Percentiles rank a stretch among this genome's conserved stretches.
Conservation (phyloP, 2,113 vertebrate genomes). For the Cololabis saira region DNA sequence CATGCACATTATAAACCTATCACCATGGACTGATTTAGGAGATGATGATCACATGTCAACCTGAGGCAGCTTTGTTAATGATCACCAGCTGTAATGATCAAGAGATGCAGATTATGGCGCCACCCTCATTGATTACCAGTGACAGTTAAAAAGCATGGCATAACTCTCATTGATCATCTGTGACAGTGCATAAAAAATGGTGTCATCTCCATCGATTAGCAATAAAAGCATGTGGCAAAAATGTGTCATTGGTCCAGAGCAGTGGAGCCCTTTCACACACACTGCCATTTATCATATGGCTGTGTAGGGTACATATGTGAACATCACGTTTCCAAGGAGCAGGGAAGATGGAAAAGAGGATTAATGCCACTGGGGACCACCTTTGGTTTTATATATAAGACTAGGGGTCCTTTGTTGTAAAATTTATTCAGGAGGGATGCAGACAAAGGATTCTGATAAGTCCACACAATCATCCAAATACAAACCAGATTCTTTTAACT, state of each 20-base stretch:
- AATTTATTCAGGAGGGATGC: too few species aligned
- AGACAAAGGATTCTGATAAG: too few species aligned
- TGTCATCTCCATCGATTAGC: constrained; percentile 66
- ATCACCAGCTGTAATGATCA: constrained; percentile 55
- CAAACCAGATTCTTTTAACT: too few species aligned
- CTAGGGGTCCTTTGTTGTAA: too few species aligned
- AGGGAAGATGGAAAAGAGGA: background rate
- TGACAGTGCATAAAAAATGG: constrained; percentile 53
- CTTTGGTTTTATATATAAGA: too few species aligned
- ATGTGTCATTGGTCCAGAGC: constrained; percentile 25
- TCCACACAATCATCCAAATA: too few species aligned
- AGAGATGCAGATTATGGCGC: constrained; percentile 59
- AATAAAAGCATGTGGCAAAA: constrained; percentile 44
- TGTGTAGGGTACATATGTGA: constrained; percentile 15
- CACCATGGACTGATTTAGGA: background rate
- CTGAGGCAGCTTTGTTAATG: constrained; percentile 23
- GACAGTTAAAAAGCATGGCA: constrained; percentile 69
- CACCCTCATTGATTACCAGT: constrained; percentile 62
- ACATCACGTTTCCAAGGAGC: background rate
- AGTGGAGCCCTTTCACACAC: constrained; percentile 35
- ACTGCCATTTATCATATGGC: constrained; percentile 34
- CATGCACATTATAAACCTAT: constrained; percentile 19
- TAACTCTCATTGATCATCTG: constrained; percentile 62
- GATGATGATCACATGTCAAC: constrained; percentile 27
- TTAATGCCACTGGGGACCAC: too few species aligned